Conservation (phyloP, 2,888 invertebrate genomes). For the Cancer borealis region DNA sequence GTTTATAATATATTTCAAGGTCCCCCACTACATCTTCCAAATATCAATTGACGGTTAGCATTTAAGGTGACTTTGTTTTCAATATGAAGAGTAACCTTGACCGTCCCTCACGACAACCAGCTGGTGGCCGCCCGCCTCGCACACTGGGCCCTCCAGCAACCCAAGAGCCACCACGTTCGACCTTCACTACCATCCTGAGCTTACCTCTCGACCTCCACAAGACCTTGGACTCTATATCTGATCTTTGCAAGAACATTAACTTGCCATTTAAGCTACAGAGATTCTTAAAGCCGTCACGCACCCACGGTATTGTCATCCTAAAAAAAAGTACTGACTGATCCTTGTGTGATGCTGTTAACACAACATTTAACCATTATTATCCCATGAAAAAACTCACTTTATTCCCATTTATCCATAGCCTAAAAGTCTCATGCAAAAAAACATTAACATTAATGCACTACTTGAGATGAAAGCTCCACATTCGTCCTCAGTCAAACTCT, state of each 20-base stretch:
- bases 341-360: not conserved
- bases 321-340: not conserved
- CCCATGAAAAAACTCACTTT: not conserved
- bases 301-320: not conserved
- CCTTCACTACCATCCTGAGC: not conserved
- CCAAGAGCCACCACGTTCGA: conserved; percentile 17
- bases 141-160: not conserved
- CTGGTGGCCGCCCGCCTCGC: not conserved
- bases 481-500: conserved; percentile 18
- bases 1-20: no score
- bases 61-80: not conserved
- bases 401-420: not conserved
- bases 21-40: no score
- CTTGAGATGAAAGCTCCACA: not conserved
- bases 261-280: not conserved
- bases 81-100: not conserved
- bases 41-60: not conserved
- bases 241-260: conserved; percentile 16
- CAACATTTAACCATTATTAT: not conserved
- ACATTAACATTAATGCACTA: not conserved
- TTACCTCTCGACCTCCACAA: not conserved
- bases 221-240: conserved; percentile 32
- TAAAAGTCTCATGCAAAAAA: not conserved
- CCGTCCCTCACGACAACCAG: conserved; percentile 25
- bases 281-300: not conserved